Percentiles rank a stretch among this genome's conserved stretches.
phyloP scores from a whole-genome alignment of 2,888 invertebrate species.

The Drosophila mercatorum region DNA sequence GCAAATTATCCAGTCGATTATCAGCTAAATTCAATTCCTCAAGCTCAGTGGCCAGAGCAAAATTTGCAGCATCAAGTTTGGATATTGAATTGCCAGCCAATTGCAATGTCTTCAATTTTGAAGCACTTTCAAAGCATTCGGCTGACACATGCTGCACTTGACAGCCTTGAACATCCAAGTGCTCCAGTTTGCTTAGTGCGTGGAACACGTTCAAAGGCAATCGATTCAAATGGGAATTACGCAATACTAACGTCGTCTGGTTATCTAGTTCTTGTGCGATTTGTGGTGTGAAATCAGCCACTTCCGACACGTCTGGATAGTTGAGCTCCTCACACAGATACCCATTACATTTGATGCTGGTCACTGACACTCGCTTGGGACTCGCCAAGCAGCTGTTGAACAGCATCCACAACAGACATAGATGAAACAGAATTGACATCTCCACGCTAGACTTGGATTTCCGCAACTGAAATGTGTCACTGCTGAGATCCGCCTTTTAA shows the following conservation, averaged over 20 bases:
- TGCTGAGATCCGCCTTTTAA: conserved; percentile 46
- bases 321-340: conserved; percentile 36
- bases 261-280: conserved; percentile 4
- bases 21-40: conserved; percentile 46
- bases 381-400: conserved; percentile 9
- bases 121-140: conserved; percentile 43
- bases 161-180: conserved; percentile 53
- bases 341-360: conserved; percentile 38
- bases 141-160: conserved; percentile 35
- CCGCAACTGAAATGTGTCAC: conserved; percentile 53
- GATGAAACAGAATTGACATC: conserved; percentile 36
- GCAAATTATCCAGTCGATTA: conserved; percentile 43
- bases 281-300: conserved; percentile 43
- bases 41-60: conserved; percentile 45
- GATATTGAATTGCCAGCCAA: conserved; percentile 66
- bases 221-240: conserved; percentile 59
- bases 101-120: conserved; percentile 40
- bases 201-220: conserved; percentile 72
- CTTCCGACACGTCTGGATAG: conserved; percentile 39
- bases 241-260: conserved; percentile 38
- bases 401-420: conserved; percentile 35
- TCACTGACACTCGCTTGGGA: conserved; percentile 31
- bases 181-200: conserved; percentile 56
- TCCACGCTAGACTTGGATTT: conserved; percentile 30
- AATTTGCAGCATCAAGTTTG: conserved; percentile 46